These are phyloP conservation scores for Nasonovia ribisnigri DNA, from an alignment of 2,888 invertebrate species.

Conservation along the genomic window DNA sequence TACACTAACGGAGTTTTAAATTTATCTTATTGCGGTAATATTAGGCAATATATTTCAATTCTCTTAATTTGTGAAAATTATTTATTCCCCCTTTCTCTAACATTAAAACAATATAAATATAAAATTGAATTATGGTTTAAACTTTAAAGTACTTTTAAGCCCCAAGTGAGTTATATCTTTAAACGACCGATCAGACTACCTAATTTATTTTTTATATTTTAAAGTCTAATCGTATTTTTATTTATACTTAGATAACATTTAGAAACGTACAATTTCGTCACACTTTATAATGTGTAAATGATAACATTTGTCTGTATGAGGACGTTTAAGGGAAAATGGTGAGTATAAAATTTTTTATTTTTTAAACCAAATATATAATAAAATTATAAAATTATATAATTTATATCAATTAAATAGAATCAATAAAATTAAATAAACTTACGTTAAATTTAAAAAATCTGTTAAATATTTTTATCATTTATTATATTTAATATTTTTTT, in stretches of 20 bases:
- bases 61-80: not conserved
- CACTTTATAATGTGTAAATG: not conserved
- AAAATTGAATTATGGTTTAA: not conserved
- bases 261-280: not conserved
- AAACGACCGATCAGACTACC: not conserved
- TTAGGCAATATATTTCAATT: not conserved
- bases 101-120: not conserved
- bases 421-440: not conserved
- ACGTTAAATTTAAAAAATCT: not conserved
- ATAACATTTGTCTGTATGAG: not conserved
- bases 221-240: not conserved
- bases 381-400: no score
- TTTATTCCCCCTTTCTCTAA: not conserved
- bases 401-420: not conserved
- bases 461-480: not conserved
- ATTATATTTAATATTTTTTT: not conserved
- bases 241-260: not conserved
- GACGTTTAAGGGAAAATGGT: not conserved
- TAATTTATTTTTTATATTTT: not conserved
- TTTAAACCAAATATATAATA: not conserved
- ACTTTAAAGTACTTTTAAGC: not conserved
- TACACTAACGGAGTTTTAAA: not conserved
- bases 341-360: not conserved
- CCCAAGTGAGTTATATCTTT: not conserved
- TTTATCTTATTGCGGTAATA: not conserved